These are phyloP conservation scores for Diorhabda sublineata DNA, from an alignment of 1,140 invertebrate species.

Conservation along the genomic window DNA sequence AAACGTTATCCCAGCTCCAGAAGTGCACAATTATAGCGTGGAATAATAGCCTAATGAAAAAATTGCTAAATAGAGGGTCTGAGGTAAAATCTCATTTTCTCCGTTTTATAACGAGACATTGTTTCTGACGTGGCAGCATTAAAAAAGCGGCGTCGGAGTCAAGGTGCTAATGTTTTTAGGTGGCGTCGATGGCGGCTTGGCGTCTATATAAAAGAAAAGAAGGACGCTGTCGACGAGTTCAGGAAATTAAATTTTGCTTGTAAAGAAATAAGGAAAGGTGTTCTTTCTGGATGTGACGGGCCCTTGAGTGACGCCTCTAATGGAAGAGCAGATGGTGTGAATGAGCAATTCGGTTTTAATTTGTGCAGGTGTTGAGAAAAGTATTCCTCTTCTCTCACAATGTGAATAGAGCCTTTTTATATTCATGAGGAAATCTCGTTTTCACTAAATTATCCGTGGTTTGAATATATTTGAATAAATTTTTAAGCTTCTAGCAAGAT, in stretches of 20 bases:
- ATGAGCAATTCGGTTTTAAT: slow-evolving; percentile 49
- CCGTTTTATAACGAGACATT: slow-evolving; percentile 39
- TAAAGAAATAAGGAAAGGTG: slow-evolving; percentile 47
- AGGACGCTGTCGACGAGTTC: slow-evolving; percentile 32
- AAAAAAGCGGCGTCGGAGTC: slow-evolving; percentile 35
- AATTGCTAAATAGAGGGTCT: slow-evolving; percentile 21
- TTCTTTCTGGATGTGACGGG: slow-evolving; percentile 44
- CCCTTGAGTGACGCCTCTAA: slow-evolving; percentile 43
- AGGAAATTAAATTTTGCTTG: slow-evolving; percentile 49
- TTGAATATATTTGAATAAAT: not conserved
- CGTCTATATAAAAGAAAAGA: slow-evolving; percentile 36
- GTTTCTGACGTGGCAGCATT: slow-evolving; percentile 40
- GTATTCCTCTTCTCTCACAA: slow-evolving; percentile 14
- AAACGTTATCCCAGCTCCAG: no score
- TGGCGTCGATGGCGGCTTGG: slow-evolving; percentile 28
- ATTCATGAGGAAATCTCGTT: slow-evolving; percentile 35
- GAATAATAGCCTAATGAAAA: slow-evolving; percentile 26
- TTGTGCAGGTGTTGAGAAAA: slow-evolving; percentile 44
- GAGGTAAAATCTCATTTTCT: slow-evolving; percentile 36
- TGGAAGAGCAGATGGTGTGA: slow-evolving; percentile 48
- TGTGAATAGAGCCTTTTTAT: slow-evolving; percentile 18
- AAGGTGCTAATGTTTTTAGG: slow-evolving; percentile 49
- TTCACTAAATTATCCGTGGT: slow-evolving; percentile 19
- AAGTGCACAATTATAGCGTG: slow-evolving; percentile 8
- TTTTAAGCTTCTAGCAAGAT: no score